These are phyloP conservation scores for Plestiodon gilberti DNA, from an alignment of 2,113 vertebrate genomes.

Conservation along the genomic window DNA sequence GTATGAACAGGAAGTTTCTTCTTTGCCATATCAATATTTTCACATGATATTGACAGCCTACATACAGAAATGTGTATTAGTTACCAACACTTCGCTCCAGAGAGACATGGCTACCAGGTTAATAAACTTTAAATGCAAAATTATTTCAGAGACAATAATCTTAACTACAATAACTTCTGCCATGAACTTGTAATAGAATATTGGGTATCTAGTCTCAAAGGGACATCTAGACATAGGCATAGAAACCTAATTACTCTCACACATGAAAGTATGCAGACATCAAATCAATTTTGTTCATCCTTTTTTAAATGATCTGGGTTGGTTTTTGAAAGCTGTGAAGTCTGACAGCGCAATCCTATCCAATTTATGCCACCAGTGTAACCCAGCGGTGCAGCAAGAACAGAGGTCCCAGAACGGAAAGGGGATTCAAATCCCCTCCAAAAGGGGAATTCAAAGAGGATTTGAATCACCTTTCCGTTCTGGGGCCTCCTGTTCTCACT, in stretches of 20 bases:
- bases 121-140: background rate
- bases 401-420: too few species aligned
- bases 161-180: background rate
- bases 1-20: constrained; percentile 95
- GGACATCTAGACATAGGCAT: background rate
- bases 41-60: constrained; percentile 92
- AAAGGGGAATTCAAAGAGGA: too few species aligned
- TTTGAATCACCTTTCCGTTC: too few species aligned
- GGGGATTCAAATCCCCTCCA: too few species aligned
- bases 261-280: background rate
- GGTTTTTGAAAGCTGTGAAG: background rate
- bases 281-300: background rate
- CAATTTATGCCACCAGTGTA: too few species aligned
- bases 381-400: too few species aligned
- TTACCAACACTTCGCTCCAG: background rate
- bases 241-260: background rate
- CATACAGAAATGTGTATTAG: constrained; percentile 36
- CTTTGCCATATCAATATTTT: constrained; percentile 86
- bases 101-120: background rate
- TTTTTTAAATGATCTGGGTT: background rate
- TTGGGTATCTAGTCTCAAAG: background rate
- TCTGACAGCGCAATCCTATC: too few species aligned
- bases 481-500: too few species aligned
- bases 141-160: background rate
- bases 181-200: background rate